These are phyloP conservation scores for Lutjanus argentimaculatus DNA, from an alignment of 2,797 vertebrate species.

Conservation along the genomic window DNA sequence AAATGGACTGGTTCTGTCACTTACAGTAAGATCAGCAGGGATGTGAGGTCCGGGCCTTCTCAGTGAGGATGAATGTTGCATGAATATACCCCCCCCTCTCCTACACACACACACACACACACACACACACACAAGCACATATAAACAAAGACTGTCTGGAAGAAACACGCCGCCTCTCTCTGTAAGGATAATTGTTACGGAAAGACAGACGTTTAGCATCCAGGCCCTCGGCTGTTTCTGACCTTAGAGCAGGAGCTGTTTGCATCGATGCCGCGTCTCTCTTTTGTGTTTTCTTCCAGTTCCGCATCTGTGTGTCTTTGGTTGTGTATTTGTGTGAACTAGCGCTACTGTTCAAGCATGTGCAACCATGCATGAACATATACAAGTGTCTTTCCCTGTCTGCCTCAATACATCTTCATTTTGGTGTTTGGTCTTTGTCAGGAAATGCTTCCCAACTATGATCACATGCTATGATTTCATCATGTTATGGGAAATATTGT, in stretches of 20 bases:
- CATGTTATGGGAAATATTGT: neutral
- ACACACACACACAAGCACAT: slow-evolving; percentile 1
- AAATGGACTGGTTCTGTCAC: slow-evolving; percentile 70
- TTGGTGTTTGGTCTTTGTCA: slow-evolving; percentile 26
- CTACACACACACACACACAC: neutral
- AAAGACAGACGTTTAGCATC: slow-evolving; percentile 40
- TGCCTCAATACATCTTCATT: slow-evolving; percentile 30
- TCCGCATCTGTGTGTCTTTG: slow-evolving; percentile 17
- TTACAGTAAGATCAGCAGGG: slow-evolving; percentile 65
- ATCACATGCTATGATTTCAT: slow-evolving; percentile 15
- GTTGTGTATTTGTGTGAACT: slow-evolving; percentile 21
- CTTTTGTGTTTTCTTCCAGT: slow-evolving; percentile 17
- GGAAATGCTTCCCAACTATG: slow-evolving; percentile 18
- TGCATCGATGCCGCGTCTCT: slow-evolving; percentile 11
- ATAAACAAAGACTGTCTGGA: slow-evolving; percentile 17
- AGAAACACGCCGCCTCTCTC: slow-evolving; percentile 11
- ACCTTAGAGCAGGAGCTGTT: slow-evolving; percentile 31
- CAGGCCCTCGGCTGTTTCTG: slow-evolving; percentile 21
- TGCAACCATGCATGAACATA: slow-evolving; percentile 42
- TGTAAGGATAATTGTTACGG: slow-evolving; percentile 23
- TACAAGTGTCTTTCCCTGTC: slow-evolving; percentile 25
- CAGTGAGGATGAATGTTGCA: slow-evolving; percentile 58
- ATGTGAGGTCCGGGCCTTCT: slow-evolving; percentile 50
- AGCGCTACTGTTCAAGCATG: slow-evolving; percentile 33
- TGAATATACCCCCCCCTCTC: slow-evolving; percentile 13